These are phyloP conservation scores for Lypha dubia DNA, from an alignment of 2,888 invertebrate genomes.

Conservation along the genomic window DNA sequence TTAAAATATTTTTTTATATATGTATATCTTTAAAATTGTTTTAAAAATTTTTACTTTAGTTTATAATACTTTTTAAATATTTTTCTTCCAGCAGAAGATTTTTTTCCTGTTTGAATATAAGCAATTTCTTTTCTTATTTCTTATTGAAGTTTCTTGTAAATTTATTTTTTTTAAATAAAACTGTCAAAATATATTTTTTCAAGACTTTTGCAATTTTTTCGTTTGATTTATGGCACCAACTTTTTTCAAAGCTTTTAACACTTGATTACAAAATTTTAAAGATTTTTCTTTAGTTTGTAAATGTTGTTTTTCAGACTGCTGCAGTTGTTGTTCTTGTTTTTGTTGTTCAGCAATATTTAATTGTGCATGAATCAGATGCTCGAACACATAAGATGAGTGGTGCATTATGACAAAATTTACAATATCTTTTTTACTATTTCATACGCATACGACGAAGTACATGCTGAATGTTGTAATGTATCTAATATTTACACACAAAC, in stretches of 20 bases:
- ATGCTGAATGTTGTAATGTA: conserved; percentile 61
- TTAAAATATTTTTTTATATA: neutral
- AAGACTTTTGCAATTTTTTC: conserved; percentile 51
- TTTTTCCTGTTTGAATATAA: conserved; percentile 1
- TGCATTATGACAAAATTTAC: conserved; percentile 78
- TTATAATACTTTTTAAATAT: neutral
- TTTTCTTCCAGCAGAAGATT: conserved; percentile 6
- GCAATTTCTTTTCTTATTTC: neutral
- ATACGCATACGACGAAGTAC: conserved; percentile 73
- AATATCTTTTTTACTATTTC: conserved; percentile 51
- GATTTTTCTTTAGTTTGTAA: conserved; percentile 58
- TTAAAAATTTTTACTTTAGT: neutral
- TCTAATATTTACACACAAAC: conserved; percentile 37
- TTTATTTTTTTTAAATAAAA: conserved; percentile 6
- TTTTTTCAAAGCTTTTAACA: conserved; percentile 59
- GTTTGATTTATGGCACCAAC: conserved; percentile 49
- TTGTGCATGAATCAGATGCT: conserved; percentile 81
- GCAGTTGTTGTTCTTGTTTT: conserved; percentile 52
- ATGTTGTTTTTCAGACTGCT: conserved; percentile 37
- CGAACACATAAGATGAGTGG: conserved; percentile 82
- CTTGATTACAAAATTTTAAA: conserved; percentile 41
- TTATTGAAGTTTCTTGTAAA: neutral
- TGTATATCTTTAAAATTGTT: neutral
- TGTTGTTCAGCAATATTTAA: conserved; percentile 75
- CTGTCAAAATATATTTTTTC: conserved; percentile 16